These are phyloP conservation scores for Vidua chalybeata DNA, from an alignment of 2,113 vertebrate species.

Conservation along the genomic window DNA sequence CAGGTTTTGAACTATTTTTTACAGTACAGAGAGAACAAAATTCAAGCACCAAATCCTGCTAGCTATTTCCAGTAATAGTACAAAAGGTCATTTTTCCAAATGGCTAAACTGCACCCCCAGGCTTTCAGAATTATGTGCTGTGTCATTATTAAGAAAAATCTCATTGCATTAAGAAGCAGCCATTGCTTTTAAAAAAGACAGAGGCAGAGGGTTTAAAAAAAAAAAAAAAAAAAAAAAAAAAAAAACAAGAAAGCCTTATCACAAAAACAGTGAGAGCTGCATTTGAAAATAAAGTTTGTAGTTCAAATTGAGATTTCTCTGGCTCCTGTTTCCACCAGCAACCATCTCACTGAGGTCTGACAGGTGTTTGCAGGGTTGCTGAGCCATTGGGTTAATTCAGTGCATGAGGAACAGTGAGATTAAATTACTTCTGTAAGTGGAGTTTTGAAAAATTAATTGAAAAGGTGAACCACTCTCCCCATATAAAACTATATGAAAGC, in stretches of 20 bases:
- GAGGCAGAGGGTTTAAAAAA: background rate
- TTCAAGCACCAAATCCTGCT: background rate
- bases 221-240: background rate
- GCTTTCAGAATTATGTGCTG: background rate
- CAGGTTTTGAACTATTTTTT: background rate
- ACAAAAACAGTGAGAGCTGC: background rate
- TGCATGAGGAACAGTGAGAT: background rate
- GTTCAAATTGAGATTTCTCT: constrained; percentile 11
- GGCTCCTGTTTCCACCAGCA: background rate
- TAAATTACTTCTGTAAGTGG: background rate
- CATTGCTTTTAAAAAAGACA: background rate
- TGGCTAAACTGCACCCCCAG: background rate
- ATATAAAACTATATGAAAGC: background rate
- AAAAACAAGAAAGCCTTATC: background rate
- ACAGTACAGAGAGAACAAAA: background rate
- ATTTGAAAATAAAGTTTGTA: constrained; percentile 17
- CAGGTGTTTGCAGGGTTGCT: background rate
- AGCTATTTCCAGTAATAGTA: background rate
- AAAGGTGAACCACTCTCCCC: background rate
- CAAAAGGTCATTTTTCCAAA: constrained; percentile 29
- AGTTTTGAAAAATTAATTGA: constrained; percentile 35
- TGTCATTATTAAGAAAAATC: background rate
- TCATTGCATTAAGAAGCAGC: background rate
- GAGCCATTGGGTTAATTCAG: background rate
- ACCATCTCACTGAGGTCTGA: background rate